Evolutionary conservation across 2,797 vertebrate species (phyloP), one percentile per base, ranked within the genome.

Genomic region (Gymnodraco acuticeps): DNA sequence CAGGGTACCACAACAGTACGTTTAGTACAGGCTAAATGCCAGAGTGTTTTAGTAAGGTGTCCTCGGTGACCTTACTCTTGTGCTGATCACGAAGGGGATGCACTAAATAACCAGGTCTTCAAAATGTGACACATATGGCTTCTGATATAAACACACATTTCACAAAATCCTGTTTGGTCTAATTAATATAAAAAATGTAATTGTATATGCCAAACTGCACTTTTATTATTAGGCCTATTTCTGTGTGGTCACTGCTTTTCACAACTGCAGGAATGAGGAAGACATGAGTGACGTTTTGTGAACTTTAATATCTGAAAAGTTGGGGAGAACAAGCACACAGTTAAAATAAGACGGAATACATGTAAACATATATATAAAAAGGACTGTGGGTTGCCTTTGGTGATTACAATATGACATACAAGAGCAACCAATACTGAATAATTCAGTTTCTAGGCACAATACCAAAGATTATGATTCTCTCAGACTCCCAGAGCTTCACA

Each of bases 1-100:
- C 83, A 67, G 85, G 91, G 77, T n/a, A n/a, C n/a, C n/a, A n/a
- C n/a, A 92, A 93, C 85, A 88, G 55, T 66, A 67, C 42, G 77
- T 88, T 91, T 88, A 89, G 65, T 72, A 41, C 61, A 75, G 88
- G 77, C 82, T 72, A 51, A 47, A 64, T 78, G 83, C 77, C 81
- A 86, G 78, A 47, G 1, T 11, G 74, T 70, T 77, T 68, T 60
- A 82, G 33, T 60, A 73, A 86, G 47, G 74, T 73, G 83, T 72
- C 82, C 77, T 75, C 12, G n/a, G 54, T 90, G 92, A 92, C 90
- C 89, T 91, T 78, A 64, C 59, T 67, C 3, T 43, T 47, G 53
- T 47, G 43, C 70, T 54, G 46, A 62, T 74, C 59, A 74, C 64
- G 0, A n/a, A 46, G 70, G 80, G 75, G 62, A 73, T 65, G 51